These are phyloP conservation scores for Himalopsyche japonica DNA, from an alignment of 2,888 invertebrate species.

Conservation along the genomic window DNA sequence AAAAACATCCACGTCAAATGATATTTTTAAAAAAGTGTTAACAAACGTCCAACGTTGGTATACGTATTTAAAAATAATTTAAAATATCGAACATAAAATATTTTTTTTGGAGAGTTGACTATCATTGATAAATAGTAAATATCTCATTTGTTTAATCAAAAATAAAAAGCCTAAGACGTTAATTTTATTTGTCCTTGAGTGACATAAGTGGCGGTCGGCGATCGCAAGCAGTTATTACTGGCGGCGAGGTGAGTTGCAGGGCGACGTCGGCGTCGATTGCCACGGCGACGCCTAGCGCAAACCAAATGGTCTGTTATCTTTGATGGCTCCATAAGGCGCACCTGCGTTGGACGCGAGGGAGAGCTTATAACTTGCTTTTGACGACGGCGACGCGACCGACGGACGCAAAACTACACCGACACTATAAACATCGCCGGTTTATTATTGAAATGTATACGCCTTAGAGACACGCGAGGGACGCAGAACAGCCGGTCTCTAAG, in stretches of 20 bases:
- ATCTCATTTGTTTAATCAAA: not conserved
- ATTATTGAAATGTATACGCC: conserved; percentile 18
- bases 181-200: conserved; percentile 6
- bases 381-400: not conserved
- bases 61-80: no score
- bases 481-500: not conserved
- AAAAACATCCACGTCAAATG: no score
- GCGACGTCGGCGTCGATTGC: conserved; percentile 14
- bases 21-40: no score
- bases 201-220: conserved; percentile 33
- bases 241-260: not conserved
- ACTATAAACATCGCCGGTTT: not conserved
- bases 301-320: conserved; percentile 39
- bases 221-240: conserved; percentile 5
- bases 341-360: conserved; percentile 34
- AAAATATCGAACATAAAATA: no score
- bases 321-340: conserved; percentile 39
- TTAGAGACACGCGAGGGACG: not conserved
- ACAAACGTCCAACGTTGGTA: no score
- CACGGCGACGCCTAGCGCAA: conserved; percentile 18
- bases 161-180: not conserved
- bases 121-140: no score
- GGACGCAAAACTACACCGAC: conserved; percentile 9
- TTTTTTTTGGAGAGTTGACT: no score
- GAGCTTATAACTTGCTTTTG: conserved; percentile 26